Percentiles rank a stretch among this genome's conserved stretches.
These are phyloP conservation scores for Indri indri DNA, from an alignment of 2,113 vertebrate species.

Conservation along the genomic window DNA sequence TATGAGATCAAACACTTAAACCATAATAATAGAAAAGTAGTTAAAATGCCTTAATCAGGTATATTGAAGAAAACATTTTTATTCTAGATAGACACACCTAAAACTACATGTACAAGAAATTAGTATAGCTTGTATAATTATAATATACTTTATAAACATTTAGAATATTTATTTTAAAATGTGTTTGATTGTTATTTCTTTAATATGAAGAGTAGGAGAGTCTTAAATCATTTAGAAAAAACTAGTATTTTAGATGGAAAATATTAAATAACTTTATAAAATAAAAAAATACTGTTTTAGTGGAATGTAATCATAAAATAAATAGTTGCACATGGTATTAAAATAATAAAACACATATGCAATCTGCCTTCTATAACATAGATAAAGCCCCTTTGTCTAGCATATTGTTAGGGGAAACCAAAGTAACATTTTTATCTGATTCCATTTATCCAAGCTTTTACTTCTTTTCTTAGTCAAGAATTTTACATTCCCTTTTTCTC, in stretches of 20 bases:
- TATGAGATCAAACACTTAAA: not conserved
- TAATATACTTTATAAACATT: not conserved
- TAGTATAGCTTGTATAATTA: not conserved
- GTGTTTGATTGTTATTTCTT: not conserved
- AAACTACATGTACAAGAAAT: not conserved
- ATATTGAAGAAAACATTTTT: slow-evolving; percentile 4
- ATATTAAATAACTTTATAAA: not conserved
- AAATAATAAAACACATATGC: not conserved
- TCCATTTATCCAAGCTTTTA: not conserved
- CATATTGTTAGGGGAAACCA: not conserved
- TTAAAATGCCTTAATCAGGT: not conserved
- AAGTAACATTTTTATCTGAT: not conserved
- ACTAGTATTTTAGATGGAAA: not conserved
- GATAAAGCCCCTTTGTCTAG: not conserved
- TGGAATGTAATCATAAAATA: not conserved
- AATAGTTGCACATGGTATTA: not conserved
- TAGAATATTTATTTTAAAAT: not conserved
- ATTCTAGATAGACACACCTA: not conserved
- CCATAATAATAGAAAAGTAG: not conserved
- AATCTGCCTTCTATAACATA: not conserved
- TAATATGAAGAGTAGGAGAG: not conserved
- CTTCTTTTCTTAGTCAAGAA: not conserved
- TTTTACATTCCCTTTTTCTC: slow-evolving; percentile 1
- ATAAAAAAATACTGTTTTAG: not conserved
- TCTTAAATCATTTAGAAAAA: not conserved